phyloP scores from a whole-genome alignment of 2,888 invertebrate genomes.

The Lasioglossum oenotherae region DNA sequence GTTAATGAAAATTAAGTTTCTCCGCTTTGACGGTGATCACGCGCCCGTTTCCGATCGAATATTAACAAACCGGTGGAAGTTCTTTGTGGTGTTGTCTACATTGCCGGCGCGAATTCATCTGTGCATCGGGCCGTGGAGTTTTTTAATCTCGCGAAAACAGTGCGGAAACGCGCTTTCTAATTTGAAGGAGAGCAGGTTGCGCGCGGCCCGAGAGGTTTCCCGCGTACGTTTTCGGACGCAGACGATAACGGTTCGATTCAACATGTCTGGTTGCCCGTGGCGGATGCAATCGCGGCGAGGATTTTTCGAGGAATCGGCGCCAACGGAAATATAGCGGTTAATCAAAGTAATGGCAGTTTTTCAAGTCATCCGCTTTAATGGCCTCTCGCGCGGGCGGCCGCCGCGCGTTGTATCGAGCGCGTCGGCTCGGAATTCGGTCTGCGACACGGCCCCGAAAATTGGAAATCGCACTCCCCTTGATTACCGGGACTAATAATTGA shows the following conservation, averaged over 20 bases:
- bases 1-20: background rate
- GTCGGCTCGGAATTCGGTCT: slow-evolving; percentile 24
- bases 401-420: slow-evolving; percentile 5
- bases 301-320: slow-evolving; percentile 64
- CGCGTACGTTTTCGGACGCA: background rate
- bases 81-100: background rate
- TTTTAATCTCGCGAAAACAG: slow-evolving; percentile 1
- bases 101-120: background rate
- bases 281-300: slow-evolving; percentile 15
- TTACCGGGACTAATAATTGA: slow-evolving; percentile 76
- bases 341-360: slow-evolving; percentile 79
- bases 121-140: background rate
- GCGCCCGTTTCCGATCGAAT: background rate
- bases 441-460: slow-evolving; percentile 67
- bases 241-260: slow-evolving; percentile 7
- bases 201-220: background rate
- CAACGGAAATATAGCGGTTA: slow-evolving; percentile 75
- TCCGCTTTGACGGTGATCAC: background rate
- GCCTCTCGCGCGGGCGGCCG: background rate
- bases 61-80: background rate
- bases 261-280: background rate
- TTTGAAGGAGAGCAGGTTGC: background rate
- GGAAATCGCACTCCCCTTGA: slow-evolving; percentile 79
- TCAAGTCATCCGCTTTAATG: slow-evolving; percentile 66
- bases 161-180: slow-evolving; percentile 8